Percentiles rank a stretch among this genome's conserved stretches.
Evolutionary conservation across 2,113 vertebrate genomes (phyloP).

Genomic region (Glareola pratincola): DNA sequence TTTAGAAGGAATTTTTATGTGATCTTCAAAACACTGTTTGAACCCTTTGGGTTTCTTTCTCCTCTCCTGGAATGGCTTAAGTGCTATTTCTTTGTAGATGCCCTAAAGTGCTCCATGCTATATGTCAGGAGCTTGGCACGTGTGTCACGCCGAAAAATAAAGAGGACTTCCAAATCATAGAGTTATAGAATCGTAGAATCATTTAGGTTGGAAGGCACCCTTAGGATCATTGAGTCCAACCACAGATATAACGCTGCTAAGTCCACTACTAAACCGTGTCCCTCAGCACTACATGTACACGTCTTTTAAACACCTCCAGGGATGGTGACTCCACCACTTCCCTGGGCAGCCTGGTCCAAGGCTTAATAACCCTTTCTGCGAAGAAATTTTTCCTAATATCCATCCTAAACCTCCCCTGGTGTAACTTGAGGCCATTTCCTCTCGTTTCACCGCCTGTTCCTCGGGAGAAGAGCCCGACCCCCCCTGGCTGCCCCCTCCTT

Average conservation of each 20-base stretch:
- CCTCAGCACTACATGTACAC: rapidly evolving
- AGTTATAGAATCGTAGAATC: background rate
- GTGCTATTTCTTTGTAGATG: rapidly evolving
- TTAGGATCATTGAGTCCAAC: background rate
- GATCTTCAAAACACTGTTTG: background rate
- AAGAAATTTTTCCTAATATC: background rate
- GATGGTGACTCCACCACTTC: rapidly evolving
- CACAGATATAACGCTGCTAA: rapidly evolving
- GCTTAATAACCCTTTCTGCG: rapidly evolving
- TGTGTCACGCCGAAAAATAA: background rate
- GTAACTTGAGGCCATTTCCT: rapidly evolving
- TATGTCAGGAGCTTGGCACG: background rate
- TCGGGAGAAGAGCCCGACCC: rapidly evolving
- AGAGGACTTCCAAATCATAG: background rate
- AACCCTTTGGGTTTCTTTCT: background rate
- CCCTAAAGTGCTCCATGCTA: background rate
- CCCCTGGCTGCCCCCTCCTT: rapidly evolving
- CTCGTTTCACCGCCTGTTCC: rapidly evolving
- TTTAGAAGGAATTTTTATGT: background rate
- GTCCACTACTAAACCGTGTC: background rate
- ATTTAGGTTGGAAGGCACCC: background rate
- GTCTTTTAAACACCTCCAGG: rapidly evolving
- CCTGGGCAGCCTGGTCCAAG: background rate
- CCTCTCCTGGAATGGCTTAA: background rate
- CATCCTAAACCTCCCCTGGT: rapidly evolving